Evolutionary conservation across 1,140 invertebrate genomes (phyloP).

Genomic region (Heliconius hermathena): DNA sequence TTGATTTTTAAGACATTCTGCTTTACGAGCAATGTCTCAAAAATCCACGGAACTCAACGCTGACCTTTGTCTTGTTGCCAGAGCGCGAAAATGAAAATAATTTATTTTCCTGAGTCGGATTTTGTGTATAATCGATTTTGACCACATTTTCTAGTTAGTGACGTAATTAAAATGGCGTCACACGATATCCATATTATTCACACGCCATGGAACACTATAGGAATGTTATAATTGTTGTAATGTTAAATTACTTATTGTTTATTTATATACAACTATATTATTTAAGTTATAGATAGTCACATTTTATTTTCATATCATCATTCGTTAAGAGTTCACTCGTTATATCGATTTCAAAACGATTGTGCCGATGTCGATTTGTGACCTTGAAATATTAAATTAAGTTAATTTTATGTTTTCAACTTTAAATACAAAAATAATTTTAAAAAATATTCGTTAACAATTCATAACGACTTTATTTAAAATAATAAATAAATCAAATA

Average conservation of each 20-base stretch:
- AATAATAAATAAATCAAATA: too few relatives aligned
- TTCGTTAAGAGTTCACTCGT: neutral
- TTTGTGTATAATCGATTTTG: neutral
- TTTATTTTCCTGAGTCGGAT: too few relatives aligned
- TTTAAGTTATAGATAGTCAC: neutral
- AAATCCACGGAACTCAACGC: too few relatives aligned
- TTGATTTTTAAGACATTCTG: too few relatives aligned
- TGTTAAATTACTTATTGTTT: constrained; percentile 1
- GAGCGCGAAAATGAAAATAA: too few relatives aligned
- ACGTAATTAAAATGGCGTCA: constrained; percentile 20
- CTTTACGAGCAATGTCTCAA: too few relatives aligned
- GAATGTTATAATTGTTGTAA: constrained; percentile 54
- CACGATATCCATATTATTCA: constrained; percentile 4
- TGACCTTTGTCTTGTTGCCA: too few relatives aligned
- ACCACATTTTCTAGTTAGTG: constrained; percentile 6
- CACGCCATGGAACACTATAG: constrained; percentile 1
- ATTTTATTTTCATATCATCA: neutral
- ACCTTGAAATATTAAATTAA: neutral
- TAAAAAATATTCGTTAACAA: too few relatives aligned
- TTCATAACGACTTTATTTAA: neutral
- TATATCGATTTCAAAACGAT: neutral
- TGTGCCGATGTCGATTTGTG: neutral
- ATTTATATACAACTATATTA: neutral
- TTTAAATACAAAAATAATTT: too few relatives aligned
- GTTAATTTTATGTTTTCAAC: neutral